These are phyloP conservation scores for Drosophila neocordata DNA, from an alignment of 1,140 invertebrate genomes.

Conservation along the genomic window DNA sequence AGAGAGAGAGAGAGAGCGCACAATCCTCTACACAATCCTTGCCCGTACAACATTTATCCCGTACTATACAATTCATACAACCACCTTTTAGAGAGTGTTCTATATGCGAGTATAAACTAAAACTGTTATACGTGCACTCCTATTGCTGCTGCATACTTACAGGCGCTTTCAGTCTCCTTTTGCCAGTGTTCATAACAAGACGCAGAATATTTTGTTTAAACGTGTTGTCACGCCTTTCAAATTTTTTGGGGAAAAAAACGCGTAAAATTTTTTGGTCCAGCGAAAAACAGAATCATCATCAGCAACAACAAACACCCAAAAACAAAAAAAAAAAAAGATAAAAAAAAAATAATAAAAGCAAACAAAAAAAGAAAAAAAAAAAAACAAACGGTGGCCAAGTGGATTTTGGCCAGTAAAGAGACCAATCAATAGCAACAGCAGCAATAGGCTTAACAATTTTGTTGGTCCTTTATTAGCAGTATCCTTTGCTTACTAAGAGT, in stretches of 20 bases:
- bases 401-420: background rate
- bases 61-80: background rate
- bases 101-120: conserved; percentile 6
- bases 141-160: conserved; percentile 64
- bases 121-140: conserved; percentile 18
- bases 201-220: conserved; percentile 34
- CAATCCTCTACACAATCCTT: background rate
- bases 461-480: background rate
- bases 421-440: background rate
- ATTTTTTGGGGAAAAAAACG: conserved; percentile 15
- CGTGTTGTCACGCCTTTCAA: conserved; percentile 6
- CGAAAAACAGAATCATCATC: background rate
- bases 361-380: background rate
- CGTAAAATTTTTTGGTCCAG: conserved; percentile 27
- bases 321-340: conserved; percentile 1
- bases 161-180: conserved; percentile 67
- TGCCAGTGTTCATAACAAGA: conserved; percentile 63
- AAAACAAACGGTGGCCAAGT: background rate
- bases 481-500: conserved; percentile 21
- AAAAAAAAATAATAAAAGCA: background rate
- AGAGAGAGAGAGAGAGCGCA: conserved; percentile 18
- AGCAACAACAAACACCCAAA: background rate
- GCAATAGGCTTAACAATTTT: conserved; percentile 4
- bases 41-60: no score
- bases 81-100: conserved; percentile 11